Evolutionary conservation across 2,797 vertebrate genomes (phyloP).

Genomic region (Sternarchorhynchus goeldii): DNA sequence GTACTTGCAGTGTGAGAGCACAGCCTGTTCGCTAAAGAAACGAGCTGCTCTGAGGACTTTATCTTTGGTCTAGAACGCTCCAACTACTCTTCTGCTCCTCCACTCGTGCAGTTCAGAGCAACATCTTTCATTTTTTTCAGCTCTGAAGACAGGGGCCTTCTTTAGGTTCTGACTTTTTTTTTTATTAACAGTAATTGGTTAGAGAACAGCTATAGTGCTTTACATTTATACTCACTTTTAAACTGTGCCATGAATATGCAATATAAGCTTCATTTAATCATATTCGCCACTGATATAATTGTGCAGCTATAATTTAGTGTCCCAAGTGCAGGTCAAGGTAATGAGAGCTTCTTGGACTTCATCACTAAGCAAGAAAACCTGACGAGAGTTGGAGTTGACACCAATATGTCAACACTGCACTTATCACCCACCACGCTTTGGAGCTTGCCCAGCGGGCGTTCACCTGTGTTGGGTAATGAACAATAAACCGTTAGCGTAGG

Average conservation of each 20-base stretch:
- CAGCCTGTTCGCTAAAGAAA: not conserved
- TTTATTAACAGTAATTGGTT: no score
- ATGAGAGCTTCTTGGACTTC: not conserved
- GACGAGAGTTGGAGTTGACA: conserved; percentile 7
- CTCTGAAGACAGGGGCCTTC: not conserved
- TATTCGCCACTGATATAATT: not conserved
- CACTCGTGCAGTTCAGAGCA: not conserved
- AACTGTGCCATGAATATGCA: conserved; percentile 9
- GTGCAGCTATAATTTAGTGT: not conserved
- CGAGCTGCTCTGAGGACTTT: not conserved
- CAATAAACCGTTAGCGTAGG: conserved; percentile 42
- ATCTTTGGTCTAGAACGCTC: not conserved
- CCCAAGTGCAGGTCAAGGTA: conserved; percentile 18
- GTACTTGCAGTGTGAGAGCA: no score
- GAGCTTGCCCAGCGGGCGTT: not conserved
- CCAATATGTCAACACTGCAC: not conserved
- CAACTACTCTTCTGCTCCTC: not conserved
- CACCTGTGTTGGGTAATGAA: conserved; percentile 46
- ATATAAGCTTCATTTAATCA: conserved; percentile 15
- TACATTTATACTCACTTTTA: not conserved
- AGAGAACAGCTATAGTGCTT: no score
- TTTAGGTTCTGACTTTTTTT: not conserved
- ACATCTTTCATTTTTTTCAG: not conserved
- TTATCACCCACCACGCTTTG: not conserved
- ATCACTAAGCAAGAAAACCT: not conserved